Evolutionary conservation across 2,113 vertebrate genomes (phyloP).

Genomic region (Crotalus helleri): DNA sequence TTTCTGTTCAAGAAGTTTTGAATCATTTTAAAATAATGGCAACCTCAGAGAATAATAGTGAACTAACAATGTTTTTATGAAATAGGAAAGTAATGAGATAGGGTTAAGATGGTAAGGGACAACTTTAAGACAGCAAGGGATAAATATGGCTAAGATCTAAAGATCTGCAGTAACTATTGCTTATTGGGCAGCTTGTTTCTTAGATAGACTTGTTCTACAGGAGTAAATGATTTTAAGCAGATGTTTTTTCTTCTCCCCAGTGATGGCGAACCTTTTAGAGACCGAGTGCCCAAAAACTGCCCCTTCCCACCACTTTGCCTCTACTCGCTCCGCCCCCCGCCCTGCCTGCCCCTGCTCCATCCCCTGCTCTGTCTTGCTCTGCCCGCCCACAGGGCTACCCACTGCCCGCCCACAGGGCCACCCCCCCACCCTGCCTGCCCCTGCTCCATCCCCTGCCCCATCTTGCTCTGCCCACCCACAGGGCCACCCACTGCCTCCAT

Average conservation of each 20-base stretch:
- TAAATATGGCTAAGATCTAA: not conserved
- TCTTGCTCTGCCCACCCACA: too few species aligned
- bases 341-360: too few species aligned
- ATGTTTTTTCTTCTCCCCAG: not conserved
- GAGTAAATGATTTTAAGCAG: not conserved
- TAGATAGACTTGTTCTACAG: not conserved
- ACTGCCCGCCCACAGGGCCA: too few species aligned
- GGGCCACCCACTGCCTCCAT: too few species aligned
- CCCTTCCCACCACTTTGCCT: too few species aligned
- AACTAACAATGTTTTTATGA: conserved; percentile 2
- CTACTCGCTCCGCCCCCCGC: too few species aligned
- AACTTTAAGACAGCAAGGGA: not conserved
- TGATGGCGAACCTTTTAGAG: too few species aligned
- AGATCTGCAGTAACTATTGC: not conserved
- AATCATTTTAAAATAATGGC: not conserved
- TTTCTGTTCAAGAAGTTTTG: not conserved
- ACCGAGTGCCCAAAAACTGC: too few species aligned
- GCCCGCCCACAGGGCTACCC: too few species aligned
- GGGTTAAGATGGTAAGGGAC: not conserved
- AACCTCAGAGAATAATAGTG: not conserved
- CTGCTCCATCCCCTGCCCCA: too few species aligned
- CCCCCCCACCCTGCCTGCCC: too few species aligned
- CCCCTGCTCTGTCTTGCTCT: too few species aligned
- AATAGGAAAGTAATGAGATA: not conserved
- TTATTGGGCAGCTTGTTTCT: not conserved